These are phyloP conservation scores for Entomobrya proxima DNA, from an alignment of 2,888 invertebrate genomes.

Conservation along the genomic window DNA sequence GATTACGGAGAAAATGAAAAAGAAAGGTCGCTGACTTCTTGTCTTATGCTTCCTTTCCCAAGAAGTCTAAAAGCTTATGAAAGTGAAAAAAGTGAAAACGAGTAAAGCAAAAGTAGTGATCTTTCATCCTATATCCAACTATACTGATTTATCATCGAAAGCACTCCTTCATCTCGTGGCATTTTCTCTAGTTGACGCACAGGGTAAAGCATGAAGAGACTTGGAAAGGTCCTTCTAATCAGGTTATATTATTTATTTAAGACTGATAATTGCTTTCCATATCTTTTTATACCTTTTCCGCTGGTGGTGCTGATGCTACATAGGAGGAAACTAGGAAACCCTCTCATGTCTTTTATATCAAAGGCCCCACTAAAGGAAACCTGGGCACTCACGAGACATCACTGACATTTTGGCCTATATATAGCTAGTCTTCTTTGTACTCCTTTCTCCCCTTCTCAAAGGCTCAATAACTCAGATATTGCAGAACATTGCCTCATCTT, in stretches of 20 bases:
- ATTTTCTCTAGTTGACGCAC: neutral
- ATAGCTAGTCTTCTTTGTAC: neutral
- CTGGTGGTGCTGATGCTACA: neutral
- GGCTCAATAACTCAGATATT: neutral
- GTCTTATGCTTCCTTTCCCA: too few relatives aligned
- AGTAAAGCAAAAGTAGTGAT: neutral
- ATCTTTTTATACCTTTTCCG: neutral
- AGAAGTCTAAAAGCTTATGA: neutral
- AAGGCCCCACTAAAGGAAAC: too few relatives aligned
- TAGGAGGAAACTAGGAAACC: neutral
- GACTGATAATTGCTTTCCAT: constrained; percentile 54
- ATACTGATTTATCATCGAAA: neutral
- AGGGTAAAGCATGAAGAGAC: neutral
- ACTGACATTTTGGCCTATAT: neutral
- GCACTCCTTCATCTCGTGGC: neutral
- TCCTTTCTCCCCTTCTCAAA: neutral
- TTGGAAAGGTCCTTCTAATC: constrained; percentile 22
- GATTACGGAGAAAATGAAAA: neutral
- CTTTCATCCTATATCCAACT: constrained; percentile 6
- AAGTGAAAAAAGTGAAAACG: neutral
- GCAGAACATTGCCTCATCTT: neutral
- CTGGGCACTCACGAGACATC: too few relatives aligned
- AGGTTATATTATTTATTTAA: constrained; percentile 55
- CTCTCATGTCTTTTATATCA: neutral
- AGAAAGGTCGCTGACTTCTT: constrained; percentile 20